Evolutionary conservation across 2,113 vertebrate genomes (phyloP).

Genomic region (Toxostoma redivivum): DNA sequence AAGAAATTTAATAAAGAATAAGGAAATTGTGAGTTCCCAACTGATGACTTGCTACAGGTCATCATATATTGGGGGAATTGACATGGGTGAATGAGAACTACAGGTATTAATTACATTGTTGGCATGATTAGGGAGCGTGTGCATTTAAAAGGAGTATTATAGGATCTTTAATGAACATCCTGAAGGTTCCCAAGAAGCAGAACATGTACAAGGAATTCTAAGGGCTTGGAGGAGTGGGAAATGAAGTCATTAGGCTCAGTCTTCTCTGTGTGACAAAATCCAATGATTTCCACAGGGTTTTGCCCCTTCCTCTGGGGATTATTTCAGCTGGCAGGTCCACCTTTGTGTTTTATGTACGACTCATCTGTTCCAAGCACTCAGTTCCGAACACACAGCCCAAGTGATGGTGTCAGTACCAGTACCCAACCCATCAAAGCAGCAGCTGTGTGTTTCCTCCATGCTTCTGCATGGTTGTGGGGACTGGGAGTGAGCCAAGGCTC

Average conservation of each 20-base stretch:
- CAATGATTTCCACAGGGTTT: background rate
- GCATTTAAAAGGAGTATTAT: background rate
- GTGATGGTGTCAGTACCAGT: background rate
- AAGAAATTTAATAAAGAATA: background rate
- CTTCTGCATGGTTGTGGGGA: background rate
- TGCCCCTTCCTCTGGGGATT: background rate
- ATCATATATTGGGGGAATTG: background rate
- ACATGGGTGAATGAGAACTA: background rate
- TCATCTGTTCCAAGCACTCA: background rate
- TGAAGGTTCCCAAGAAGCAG: background rate
- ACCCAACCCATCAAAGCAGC: fast-evolving
- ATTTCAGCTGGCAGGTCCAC: background rate
- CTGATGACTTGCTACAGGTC: background rate
- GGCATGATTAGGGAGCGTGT: background rate
- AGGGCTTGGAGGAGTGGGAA: background rate
- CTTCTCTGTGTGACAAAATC: background rate
- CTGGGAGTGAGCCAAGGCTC: background rate
- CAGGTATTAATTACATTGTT: background rate
- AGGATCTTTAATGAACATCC: background rate
- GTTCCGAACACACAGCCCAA: fast-evolving
- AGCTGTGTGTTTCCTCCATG: background rate
- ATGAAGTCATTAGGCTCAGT: background rate
- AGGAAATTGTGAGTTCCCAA: background rate
- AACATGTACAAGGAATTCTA: background rate
- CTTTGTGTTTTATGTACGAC: background rate